Evolutionary conservation across 2,797 vertebrate genomes (phyloP), one percentile per base, ranked within the genome.

Genomic region (Poeciliopsis turneri): DNA sequence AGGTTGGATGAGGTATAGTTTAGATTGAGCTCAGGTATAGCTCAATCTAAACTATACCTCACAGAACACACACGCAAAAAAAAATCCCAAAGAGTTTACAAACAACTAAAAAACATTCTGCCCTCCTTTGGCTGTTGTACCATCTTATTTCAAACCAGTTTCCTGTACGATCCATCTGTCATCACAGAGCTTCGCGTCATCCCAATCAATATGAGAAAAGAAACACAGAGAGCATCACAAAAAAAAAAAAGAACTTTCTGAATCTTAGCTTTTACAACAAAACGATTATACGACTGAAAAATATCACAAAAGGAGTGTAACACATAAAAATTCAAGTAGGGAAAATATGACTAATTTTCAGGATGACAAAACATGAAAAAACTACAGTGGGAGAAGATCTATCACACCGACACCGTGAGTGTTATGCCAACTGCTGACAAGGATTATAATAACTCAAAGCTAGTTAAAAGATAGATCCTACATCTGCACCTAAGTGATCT

Each of bases 391-490:
- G 61, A 69, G 53, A 68, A 51, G 30, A 86, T 59, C 36, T 68
- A 76, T 51, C 71, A 69, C 73, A 64, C 78, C 64, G 47, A 72
- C 30, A 39, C 28, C 8, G 30, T 84, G 75, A 78, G 80, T 53
- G 43, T 82, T 79, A 77, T 81, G 80, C 73, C 82, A 86, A 75
- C 83, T 86, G 86, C 88, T 86, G 87, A 88, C 85, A 61, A 45
- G 74, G 83, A 87, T 87, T 79, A 75, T 11, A 78, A 88, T 90
- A 86, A 92, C 89, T 87, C 3, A 18, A 76, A 86, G 87, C 87
- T 83, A 83, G 83, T 88, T 84, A 81, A 85, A 71, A 87, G 75
- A 85, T 79, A 78, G 78, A 77, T 74, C 23, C 41, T 83, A 76
- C 74, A 89, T 49, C 77, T 78, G 88, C 82, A 85, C 84, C 81